Evolutionary conservation across 2,113 vertebrate genomes (phyloP), one percentile per base, ranked within the genome.

Genomic region (Marmota flaviventris): DNA sequence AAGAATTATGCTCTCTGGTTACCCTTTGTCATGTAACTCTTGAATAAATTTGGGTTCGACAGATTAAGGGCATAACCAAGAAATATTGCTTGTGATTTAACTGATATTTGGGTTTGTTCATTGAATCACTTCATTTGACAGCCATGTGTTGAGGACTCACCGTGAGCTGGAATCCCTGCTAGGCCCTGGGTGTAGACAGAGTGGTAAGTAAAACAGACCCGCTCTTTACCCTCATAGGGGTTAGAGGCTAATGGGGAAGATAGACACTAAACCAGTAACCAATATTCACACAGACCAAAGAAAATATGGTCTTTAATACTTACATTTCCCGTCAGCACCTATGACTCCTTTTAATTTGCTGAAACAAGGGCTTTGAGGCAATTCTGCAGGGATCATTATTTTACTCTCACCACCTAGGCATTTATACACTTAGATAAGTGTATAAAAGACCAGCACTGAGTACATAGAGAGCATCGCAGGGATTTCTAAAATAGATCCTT

Each of bases 81-180:
- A 85, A 88, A 76, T 73, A 75, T 32, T 77, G 93, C 79, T 93
- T 51, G 32, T 37, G 65, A 70, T 58, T 83, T 85, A 82, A 91
- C 25, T 72, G 29, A 42, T 89, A 61, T 9, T 22, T 69, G 67
- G 70, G 61, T 85, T 96, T 72, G 24, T 25, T 90, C 20, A 14
- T 39, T 79, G 70, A 51, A 32, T 56, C 73, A 65, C 37, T 91
- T 96, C 51, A 14, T 85, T 95, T 53, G 34, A 61, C 58, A 97
- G 56, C 5, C 69, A 6, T 17, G 65, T 82, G 53, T n/a, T 27
- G 18, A 85, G 51, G 65, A 7, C 2, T 29, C 22, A 32, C 67
- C 8, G 10, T 11, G 77, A 88, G 14, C 75, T 10, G 4, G 39
- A 4, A 20, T 8, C 2, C 67, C 70, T 8, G 4, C 18, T 53